Percentiles rank a stretch among this genome's conserved stretches.
These are phyloP conservation scores for Rousettus leschenaultii DNA, from an alignment of 2,113 vertebrate genomes.

Conservation along the genomic window DNA sequence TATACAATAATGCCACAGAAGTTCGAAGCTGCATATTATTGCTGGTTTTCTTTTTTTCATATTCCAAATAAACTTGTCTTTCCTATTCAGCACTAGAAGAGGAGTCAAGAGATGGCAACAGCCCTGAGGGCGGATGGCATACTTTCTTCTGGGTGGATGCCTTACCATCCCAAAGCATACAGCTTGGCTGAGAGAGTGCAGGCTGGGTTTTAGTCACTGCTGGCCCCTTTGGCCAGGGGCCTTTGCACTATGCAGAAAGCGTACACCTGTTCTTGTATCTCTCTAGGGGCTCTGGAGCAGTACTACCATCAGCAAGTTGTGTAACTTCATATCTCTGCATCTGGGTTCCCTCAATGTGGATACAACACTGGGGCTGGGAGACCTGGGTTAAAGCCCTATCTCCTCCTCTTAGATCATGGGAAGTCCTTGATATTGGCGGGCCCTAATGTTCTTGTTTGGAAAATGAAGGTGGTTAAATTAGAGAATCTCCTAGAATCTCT, in stretches of 20 bases:
- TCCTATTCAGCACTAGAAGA: background rate
- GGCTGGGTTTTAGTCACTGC: background rate
- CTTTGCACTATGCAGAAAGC: background rate
- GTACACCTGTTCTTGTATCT: background rate
- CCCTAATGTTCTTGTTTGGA: background rate
- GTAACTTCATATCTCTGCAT: background rate
- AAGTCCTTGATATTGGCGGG: background rate
- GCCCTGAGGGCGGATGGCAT: background rate
- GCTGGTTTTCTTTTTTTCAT: background rate
- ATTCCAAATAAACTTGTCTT: background rate
- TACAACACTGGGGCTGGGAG: background rate
- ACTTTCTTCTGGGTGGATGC: background rate
- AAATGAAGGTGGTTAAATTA: background rate
- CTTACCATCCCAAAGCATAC: background rate
- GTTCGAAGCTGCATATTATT: background rate
- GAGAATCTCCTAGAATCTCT: background rate
- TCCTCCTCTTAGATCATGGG: background rate
- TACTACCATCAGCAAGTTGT: background rate
- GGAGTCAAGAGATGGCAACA: background rate
- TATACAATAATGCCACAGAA: background rate
- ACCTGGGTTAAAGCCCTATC: background rate
- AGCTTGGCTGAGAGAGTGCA: background rate
- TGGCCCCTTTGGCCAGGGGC: background rate
- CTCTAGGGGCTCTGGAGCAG: background rate
- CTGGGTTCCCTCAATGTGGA: background rate